Base-by-base conservation (phyloP, 2,797 vertebrate species). In the Sebastes taczanowskii region DNA sequence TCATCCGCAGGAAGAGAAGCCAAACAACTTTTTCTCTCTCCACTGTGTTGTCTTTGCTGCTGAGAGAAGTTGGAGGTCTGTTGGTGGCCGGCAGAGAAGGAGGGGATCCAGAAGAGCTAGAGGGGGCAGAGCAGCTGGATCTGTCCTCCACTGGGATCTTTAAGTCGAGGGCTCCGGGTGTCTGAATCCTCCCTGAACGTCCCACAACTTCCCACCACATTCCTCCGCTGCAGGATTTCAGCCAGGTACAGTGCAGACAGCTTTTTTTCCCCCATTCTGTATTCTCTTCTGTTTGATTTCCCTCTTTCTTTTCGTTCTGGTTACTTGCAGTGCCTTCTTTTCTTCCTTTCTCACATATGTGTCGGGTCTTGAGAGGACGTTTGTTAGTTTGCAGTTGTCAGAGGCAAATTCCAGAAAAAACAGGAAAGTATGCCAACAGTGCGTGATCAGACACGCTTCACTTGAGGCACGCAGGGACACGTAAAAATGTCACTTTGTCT, bases 1-100 rank as follows among this genome's bases (percentile, higher is more conserved):
- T 98, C 97, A 98, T 86, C 72, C 64, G 74, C 92, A 94, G 95
- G 95, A 96, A 95, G 89, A 91, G 81, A 94, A 94, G 94, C 92
- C 93, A 95, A 95, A 94, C 92, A 91, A 91, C 90, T 92, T 90
- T 68, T 92, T 90, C 88, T 87, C 78, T 22, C 67, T 89, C 88
- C 62, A 61, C 78, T 82, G 79, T 85, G 90, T 83, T 86, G 89
- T 84, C 81, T 73, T 13, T 83, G 75, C 77, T 79, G 83, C 72
- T 71, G 77, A 79, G 85, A 56, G 84, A 89, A 91, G 88, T 87
- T 85, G 81, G 81, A 90, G 66, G 87, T 76, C 77, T 72, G 82
- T 84, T 71, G 63, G 87, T 84, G 83, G 78, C 62, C 77, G 69
- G 20, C 58, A 73, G 73, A 67, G 84, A 86, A 35, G 82, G 52